A percentile compares a stretch with the other conserved stretches of the same genome.
Evolutionary conservation across 1,140 invertebrate genomes (phyloP).

Genomic region (Drosophila bocqueti): DNA sequence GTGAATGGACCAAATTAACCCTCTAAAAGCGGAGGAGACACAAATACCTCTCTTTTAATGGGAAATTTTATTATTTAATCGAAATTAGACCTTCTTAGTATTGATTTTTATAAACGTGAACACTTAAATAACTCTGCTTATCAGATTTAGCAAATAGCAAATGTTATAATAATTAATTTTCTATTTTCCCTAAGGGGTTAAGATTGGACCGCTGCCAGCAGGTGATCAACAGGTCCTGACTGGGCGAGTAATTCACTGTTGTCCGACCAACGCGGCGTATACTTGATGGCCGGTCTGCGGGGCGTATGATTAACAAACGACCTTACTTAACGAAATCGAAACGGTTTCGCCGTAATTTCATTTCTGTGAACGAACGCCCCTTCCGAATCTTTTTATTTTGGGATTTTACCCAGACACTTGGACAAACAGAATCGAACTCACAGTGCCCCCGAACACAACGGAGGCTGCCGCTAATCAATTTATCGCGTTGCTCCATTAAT

Average conservation of each 20-base stretch:
- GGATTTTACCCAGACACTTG: slow-evolving; percentile 29
- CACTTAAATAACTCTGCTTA: too few relatives aligned
- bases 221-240: slow-evolving; percentile 40
- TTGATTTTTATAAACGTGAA: background rate
- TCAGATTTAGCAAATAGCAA: background rate
- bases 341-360: slow-evolving; percentile 54
- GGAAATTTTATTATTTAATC: background rate
- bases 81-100: too few relatives aligned
- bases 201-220: slow-evolving; percentile 53
- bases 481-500: slow-evolving; percentile 34
- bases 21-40: background rate
- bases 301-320: slow-evolving; percentile 58
- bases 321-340: slow-evolving; percentile 33
- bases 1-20: slow-evolving; percentile 55
- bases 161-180: too few relatives aligned
- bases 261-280: slow-evolving; percentile 38
- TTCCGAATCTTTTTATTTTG: slow-evolving; percentile 5
- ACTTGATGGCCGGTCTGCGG: slow-evolving; percentile 7
- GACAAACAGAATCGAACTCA: slow-evolving; percentile 24
- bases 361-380: slow-evolving; percentile 12
- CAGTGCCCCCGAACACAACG: slow-evolving; percentile 7
- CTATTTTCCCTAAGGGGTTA: background rate
- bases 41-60: too few relatives aligned
- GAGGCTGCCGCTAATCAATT: slow-evolving; percentile 47
- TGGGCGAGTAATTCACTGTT: background rate